Base-by-base conservation (phyloP, 2,888 invertebrate genomes). In the Ypsolopha scabrella region DNA sequence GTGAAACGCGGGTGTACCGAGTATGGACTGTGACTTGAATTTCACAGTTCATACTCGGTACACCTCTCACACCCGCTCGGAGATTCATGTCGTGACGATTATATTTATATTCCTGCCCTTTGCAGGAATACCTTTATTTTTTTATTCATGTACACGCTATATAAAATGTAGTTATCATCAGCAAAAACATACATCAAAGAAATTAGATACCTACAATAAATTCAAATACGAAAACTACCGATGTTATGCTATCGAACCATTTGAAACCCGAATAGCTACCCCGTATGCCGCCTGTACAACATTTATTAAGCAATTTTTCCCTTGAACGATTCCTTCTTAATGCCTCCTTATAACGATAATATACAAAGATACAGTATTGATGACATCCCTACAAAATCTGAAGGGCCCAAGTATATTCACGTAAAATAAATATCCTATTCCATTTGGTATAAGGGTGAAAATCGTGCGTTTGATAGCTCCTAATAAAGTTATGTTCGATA, bases 241-340 rank as follows among this genome's bases (percentile, higher is more conserved):
- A 43, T 7, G 24, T 4, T 4, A 13, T 41, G 24, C 9, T 10
- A 14, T 8, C 13, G 7, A 8, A 24, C 24, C 2, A 24, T 24
- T 24, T 24, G 24, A 24, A 24, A 24, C 7, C 13, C 9, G 47
- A 47, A 47, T 47, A 47, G 8, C 36, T 11, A 44, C 51, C 24
- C 56, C 63, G 51, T 63, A 58, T 33, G 8, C 24, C 46, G 65
- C 56, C 50, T 53, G 36, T 53, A 55, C 50, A 66, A 74, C 71
- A 78, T 80, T 77, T 80, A 80, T 80, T 79, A 81, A 77, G 69
- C 80, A 80, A 83, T 83, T 83, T 83, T 81, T 80, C 80, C 73
- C 76, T 72, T 69, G 73, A 82, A 75, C 79, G 75, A 68, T 79
- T 80, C 69, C 55, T 62, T 73, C 76, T 75, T 83, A 81, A 83